Evolutionary conservation across 2,888 invertebrate species (phyloP).

Genomic region (Sinopyrophorus schimmeli): DNA sequence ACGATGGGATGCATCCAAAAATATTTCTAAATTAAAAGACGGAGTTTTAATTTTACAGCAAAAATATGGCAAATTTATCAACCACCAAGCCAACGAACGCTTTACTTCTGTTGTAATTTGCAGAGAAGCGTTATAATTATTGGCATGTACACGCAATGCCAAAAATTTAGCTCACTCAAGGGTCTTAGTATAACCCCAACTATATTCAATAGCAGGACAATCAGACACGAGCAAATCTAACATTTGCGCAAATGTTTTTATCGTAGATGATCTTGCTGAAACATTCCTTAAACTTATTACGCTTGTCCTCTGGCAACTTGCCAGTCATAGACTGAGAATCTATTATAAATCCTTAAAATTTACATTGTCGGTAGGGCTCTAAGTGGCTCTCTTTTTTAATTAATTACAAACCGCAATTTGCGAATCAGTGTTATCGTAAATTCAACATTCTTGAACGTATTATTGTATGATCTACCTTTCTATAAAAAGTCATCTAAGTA

Average conservation of each 20-base stretch:
- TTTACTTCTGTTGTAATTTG: neutral
- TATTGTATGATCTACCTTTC: constrained; percentile 13
- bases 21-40: constrained; percentile 35
- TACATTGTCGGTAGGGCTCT: constrained; percentile 6
- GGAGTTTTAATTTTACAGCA: constrained; percentile 19
- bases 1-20: constrained; percentile 33
- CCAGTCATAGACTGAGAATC: constrained; percentile 9
- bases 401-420: constrained; percentile 22
- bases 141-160: constrained; percentile 9
- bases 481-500: constrained; percentile 28
- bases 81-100: constrained; percentile 34
- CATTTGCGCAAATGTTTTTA: constrained; percentile 28
- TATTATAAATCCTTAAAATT: constrained; percentile 17
- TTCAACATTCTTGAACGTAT: constrained; percentile 11
- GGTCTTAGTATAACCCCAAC: constrained; percentile 30
- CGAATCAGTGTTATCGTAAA: constrained; percentile 8
- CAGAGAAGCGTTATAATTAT: constrained; percentile 12
- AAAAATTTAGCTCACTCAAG: constrained; percentile 30
- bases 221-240: constrained; percentile 28
- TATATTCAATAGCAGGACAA: constrained; percentile 35
- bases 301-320: constrained; percentile 4
- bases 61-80: constrained; percentile 15
- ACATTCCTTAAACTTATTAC: constrained; percentile 3
- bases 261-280: too few species aligned
- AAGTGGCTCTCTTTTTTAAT: constrained; percentile 19